Evolutionary conservation across 2,888 invertebrate genomes (phyloP).

Genomic region (Mimachlamys varia): DNA sequence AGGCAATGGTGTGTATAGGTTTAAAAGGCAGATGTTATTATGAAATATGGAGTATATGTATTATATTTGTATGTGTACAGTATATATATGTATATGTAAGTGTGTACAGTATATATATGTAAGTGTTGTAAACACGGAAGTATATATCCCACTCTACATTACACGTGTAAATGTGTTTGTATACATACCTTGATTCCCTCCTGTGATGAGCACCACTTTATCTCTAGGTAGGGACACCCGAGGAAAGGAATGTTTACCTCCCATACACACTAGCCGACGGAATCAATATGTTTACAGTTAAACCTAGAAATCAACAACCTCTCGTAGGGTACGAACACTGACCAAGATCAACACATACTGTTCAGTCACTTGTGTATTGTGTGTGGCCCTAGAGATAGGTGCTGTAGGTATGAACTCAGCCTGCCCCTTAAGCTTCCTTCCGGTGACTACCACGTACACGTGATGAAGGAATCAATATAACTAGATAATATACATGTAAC

Average conservation of each 20-base stretch:
- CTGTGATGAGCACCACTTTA: constrained; percentile 56
- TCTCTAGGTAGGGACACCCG: constrained; percentile 54
- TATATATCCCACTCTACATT: background rate
- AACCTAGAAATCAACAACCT: too few species aligned
- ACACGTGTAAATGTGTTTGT: background rate
- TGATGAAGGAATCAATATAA: background rate
- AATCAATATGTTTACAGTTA: too few species aligned
- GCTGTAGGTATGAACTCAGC: background rate
- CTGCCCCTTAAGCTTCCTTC: too few species aligned
- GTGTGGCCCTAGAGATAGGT: background rate
- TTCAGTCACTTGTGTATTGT: background rate
- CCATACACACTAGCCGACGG: constrained; percentile 50
- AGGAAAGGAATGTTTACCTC: constrained; percentile 54
- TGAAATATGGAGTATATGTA: too few species aligned
- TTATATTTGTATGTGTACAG: too few species aligned
- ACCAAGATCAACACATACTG: background rate
- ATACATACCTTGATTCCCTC: constrained; percentile 57
- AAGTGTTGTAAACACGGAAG: background rate
- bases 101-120: too few species aligned
- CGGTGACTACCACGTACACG: background rate
- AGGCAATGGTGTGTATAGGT: too few species aligned
- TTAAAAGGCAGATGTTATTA: background rate
- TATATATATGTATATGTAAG: too few species aligned
- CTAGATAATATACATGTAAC: too few species aligned
- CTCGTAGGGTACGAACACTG: too few species aligned